Evolutionary conservation across 2,797 vertebrate species (phyloP).

Genomic region (Anabas testudineus): DNA sequence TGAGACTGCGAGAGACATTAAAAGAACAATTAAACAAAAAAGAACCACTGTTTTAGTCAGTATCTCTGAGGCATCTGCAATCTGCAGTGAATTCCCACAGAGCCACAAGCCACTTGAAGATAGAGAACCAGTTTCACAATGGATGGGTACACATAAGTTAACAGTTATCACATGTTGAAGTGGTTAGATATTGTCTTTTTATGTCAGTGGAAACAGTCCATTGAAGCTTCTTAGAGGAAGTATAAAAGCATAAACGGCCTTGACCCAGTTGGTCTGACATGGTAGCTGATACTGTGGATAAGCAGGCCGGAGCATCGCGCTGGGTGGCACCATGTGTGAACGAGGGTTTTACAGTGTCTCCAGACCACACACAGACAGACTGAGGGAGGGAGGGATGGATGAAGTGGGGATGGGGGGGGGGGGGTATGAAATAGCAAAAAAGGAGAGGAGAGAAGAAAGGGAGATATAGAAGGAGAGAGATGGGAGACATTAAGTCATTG

Average conservation of each 20-base stretch:
- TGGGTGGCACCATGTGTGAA: constrained; percentile 81
- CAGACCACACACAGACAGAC: constrained; percentile 89
- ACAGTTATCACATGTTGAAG: constrained; percentile 40
- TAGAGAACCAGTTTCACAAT: constrained; percentile 16
- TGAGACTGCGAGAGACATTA: not conserved
- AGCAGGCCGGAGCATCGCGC: constrained; percentile 53
- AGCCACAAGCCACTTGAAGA: constrained; percentile 29
- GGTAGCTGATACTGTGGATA: constrained; percentile 70
- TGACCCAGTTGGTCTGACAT: constrained; percentile 59
- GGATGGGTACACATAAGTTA: constrained; percentile 22
- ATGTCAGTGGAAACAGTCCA: constrained; percentile 42
- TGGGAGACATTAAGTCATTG: constrained; percentile 8
- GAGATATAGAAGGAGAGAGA: constrained; percentile 20
- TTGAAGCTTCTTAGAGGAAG: constrained; percentile 34
- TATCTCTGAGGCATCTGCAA: constrained; percentile 5
- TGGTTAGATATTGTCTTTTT: constrained; percentile 25
- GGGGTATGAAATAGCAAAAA: constrained; percentile 15
- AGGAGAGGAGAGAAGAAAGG: constrained; percentile 11
- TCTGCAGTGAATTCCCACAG: constrained; percentile 5
- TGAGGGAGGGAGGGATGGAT: constrained; percentile 42
- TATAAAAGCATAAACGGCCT: constrained; percentile 52
- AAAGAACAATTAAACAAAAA: not conserved
- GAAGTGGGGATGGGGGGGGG: constrained; percentile 37
- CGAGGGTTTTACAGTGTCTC: constrained; percentile 80
- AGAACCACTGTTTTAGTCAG: not conserved